Percentiles rank a stretch among this genome's conserved stretches.
Conservation (phyloP, 2,888 invertebrate species). For the Alsophila aescularia region DNA sequence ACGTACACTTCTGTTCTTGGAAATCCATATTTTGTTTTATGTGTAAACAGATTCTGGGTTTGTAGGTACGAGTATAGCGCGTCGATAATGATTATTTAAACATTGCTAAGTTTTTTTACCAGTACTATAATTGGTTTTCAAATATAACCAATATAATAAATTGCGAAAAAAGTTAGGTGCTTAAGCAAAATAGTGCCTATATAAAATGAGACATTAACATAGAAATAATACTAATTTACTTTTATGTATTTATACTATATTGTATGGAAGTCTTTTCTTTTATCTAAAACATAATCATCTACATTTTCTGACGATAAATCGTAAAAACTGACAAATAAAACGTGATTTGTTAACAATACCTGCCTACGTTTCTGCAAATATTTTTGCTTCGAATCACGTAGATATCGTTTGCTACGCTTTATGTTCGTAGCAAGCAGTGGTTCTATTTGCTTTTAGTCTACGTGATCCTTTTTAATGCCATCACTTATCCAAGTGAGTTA, state of each 20-base stretch:
- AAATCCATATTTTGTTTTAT: background rate
- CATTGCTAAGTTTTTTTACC: no score
- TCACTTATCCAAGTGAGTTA: slow-evolving; percentile 12
- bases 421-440: slow-evolving; percentile 42
- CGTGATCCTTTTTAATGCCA: slow-evolving; percentile 48
- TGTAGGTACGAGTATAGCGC: no score
- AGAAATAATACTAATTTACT: no score
- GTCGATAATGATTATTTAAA: no score
- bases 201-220: no score
- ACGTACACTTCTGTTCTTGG: slow-evolving; percentile 7
- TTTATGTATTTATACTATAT: no score
- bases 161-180: no score
- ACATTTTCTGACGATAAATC: background rate
- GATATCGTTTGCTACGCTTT: slow-evolving; percentile 51
- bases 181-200: no score
- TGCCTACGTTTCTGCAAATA: slow-evolving; percentile 25
- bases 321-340: slow-evolving; percentile 13
- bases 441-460: slow-evolving; percentile 40
- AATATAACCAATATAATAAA: no score
- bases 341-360: slow-evolving; percentile 26
- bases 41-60: background rate
- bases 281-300: background rate
- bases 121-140: no score
- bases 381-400: slow-evolving; percentile 54
- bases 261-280: no score